A percentile compares a stretch with the other conserved stretches of the same genome.
Conservation (phyloP, 2,888 invertebrate species). For the Rhynchonema sp. region DNA sequence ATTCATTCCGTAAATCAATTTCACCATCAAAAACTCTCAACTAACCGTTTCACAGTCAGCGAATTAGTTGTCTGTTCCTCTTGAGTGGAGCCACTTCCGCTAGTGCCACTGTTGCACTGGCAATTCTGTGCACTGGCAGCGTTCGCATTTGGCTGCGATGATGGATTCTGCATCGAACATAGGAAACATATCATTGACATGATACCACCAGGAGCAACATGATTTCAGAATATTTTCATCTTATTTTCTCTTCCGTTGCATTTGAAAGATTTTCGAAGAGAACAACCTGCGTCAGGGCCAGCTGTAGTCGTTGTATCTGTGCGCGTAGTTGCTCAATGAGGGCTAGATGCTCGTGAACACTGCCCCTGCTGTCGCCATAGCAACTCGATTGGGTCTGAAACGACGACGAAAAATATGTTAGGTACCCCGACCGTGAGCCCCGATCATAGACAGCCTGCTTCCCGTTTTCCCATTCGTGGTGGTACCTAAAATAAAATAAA, state of each 20-base stretch:
- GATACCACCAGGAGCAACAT: too few relatives aligned
- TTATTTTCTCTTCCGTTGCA: too few relatives aligned
- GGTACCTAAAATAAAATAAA: too few relatives aligned
- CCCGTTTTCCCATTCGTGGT: too few relatives aligned
- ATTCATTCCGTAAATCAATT: too few relatives aligned
- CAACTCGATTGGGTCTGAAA: neutral
- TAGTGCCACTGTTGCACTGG: neutral
- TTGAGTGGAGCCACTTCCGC: too few relatives aligned
- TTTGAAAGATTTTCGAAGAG: too few relatives aligned
- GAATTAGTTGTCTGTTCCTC: neutral
- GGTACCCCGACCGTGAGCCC: too few relatives aligned
- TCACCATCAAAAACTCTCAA: too few relatives aligned
- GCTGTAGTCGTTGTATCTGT: neutral
- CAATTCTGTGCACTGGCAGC: neutral
- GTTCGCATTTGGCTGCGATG: neutral
- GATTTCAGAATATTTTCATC: too few relatives aligned
- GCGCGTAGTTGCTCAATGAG: neutral
- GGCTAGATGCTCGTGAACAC: neutral
- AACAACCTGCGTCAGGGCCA: neutral
- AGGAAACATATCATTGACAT: neutral
- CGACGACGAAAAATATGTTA: neutral
- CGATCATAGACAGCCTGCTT: too few relatives aligned
- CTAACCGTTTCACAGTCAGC: neutral
- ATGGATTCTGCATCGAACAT: neutral
- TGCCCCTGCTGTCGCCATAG: neutral